Conservation (phyloP, 1,140 invertebrate genomes). For the Oppia nitens region DNA sequence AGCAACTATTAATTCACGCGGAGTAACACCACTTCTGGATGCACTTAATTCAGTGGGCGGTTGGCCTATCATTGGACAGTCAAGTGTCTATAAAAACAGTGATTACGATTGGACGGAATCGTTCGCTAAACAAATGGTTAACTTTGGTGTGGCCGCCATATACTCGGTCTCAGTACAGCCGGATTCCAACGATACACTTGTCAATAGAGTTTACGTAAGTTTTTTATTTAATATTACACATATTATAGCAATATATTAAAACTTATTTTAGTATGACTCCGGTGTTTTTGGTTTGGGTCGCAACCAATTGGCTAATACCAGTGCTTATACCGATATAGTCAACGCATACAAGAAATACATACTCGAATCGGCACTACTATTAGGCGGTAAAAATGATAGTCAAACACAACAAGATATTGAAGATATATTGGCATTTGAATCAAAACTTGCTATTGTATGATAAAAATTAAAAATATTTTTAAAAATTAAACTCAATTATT, state of each 20-base stretch:
- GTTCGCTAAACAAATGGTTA: background rate
- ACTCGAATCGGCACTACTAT: constrained; percentile 26
- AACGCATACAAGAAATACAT: constrained; percentile 34
- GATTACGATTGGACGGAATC: background rate
- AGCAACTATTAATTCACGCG: background rate
- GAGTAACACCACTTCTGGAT: background rate
- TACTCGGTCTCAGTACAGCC: constrained; percentile 22
- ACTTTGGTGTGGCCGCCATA: constrained; percentile 18
- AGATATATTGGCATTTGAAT: constrained; percentile 9
- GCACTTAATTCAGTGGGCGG: background rate
- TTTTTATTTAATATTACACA: background rate
- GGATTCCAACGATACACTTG: constrained; percentile 25
- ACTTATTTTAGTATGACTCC: constrained; percentile 3
- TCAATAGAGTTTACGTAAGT: constrained; percentile 25
- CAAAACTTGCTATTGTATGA: constrained; percentile 35
- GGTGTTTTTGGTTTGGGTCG: background rate
- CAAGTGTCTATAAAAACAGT: background rate
- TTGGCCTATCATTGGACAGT: background rate
- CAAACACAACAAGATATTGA: constrained; percentile 7
- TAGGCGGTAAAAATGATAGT: constrained; percentile 1
- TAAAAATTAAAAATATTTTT: no score
- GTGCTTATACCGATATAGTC: constrained; percentile 17
- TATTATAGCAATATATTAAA: background rate
- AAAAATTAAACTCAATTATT: no score
- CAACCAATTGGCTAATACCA: constrained; percentile 2